A percentile compares a stretch with the other conserved stretches of the same genome.
phyloP scores from a whole-genome alignment of 2,888 invertebrate genomes.

The Nipponacmea schrenckii region DNA sequence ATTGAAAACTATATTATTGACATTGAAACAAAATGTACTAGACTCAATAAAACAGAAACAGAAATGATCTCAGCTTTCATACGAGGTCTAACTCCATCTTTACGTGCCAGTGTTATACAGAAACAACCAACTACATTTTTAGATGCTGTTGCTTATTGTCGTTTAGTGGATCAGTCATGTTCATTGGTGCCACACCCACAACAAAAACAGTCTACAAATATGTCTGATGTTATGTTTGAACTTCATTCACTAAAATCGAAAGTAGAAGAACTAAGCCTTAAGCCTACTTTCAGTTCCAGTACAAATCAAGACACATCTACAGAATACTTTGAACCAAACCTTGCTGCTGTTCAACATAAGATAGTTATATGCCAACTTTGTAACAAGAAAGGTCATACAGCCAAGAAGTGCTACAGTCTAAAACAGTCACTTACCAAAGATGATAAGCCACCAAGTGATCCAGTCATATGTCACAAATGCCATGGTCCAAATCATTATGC shows the following conservation, averaged over 20 bases:
- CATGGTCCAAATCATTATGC: not conserved
- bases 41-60: not conserved
- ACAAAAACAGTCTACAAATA: not conserved
- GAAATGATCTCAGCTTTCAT: not conserved
- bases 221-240: not conserved
- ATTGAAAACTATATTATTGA: conserved; percentile 9
- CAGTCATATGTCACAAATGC: not conserved
- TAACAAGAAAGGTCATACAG: not conserved
- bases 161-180: not conserved
- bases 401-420: not conserved
- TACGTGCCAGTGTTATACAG: conserved; percentile 8
- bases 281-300: too few species aligned
- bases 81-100: not conserved
- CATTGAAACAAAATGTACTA: conserved; percentile 4
- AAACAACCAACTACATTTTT: not conserved
- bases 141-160: not conserved
- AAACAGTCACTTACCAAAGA: not conserved
- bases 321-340: too few species aligned
- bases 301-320: too few species aligned
- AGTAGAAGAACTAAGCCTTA: too few species aligned
- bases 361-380: not conserved
- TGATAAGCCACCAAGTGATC: not conserved
- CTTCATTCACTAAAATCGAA: too few species aligned
- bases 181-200: not conserved
- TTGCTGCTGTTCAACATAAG: too few species aligned